Evolutionary conservation across 1,140 invertebrate genomes (phyloP).

Genomic region (Sinella curviseta): DNA sequence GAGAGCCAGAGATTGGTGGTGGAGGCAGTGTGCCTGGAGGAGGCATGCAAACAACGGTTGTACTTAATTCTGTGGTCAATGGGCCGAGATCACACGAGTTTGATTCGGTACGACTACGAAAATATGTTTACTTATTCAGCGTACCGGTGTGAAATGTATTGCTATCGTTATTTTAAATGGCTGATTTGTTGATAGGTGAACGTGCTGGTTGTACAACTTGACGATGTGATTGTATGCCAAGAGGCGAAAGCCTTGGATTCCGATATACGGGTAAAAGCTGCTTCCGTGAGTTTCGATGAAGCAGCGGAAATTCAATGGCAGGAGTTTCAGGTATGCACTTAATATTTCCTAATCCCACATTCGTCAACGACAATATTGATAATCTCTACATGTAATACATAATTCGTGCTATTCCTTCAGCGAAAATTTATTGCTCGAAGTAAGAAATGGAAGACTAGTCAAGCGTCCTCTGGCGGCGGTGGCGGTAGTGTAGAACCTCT

Average conservation of each 20-base stretch:
- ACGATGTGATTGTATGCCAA: conserved; percentile 77
- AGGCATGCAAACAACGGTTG: not conserved
- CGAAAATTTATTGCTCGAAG: conserved; percentile 71
- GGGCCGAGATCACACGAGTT: not conserved
- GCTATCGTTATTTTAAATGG: no score
- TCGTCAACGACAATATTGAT: not conserved
- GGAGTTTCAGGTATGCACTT: conserved; percentile 78
- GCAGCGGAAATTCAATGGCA: conserved; percentile 86
- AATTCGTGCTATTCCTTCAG: conserved; percentile 56
- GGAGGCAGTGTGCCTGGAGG: not conserved
- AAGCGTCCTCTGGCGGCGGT: not conserved
- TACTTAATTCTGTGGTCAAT: not conserved
- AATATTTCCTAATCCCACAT: not conserved
- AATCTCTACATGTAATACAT: no score
- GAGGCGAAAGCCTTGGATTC: conserved; percentile 75
- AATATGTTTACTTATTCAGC: no score
- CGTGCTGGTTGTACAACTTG: conserved; percentile 76
- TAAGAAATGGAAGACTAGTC: conserved; percentile 62
- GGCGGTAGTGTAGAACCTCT: not conserved
- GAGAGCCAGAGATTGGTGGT: not conserved
- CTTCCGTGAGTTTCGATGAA: conserved; percentile 74
- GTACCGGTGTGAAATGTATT: no score
- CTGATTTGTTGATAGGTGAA: conserved; percentile 65
- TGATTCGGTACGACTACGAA: not conserved
- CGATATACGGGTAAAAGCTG: conserved; percentile 72